A percentile compares a stretch with the other conserved stretches of the same genome.
Evolutionary conservation across 2,888 invertebrate genomes (phyloP).

Genomic region (Chymomyza fuscimana): DNA sequence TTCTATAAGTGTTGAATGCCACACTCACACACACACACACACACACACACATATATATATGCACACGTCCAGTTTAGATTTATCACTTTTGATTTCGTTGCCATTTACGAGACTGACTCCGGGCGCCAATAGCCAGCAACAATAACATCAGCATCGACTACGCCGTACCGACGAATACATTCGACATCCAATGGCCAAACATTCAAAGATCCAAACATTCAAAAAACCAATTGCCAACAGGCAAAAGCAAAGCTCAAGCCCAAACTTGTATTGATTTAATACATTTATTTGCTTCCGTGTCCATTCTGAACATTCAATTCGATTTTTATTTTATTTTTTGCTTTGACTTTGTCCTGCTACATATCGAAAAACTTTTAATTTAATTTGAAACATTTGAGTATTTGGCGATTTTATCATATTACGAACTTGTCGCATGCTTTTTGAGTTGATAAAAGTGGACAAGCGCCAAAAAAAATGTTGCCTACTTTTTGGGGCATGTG

Average conservation of each 20-base stretch:
- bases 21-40: constrained; percentile 27
- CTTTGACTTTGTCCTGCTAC: constrained; percentile 43
- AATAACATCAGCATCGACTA: constrained; percentile 11
- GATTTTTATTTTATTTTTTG: constrained; percentile 28
- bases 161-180: neutral
- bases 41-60: constrained; percentile 4
- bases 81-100: constrained; percentile 71
- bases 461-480: neutral
- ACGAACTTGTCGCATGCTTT: constrained; percentile 46
- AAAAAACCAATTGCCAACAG: constrained; percentile 1
- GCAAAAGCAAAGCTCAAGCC: constrained; percentile 4
- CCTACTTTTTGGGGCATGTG: neutral
- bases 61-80: constrained; percentile 68
- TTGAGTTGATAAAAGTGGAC: constrained; percentile 7
- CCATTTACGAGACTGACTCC: constrained; percentile 4
- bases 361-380: constrained; percentile 61
- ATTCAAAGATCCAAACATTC: constrained; percentile 11
- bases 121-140: constrained; percentile 11
- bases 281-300: constrained; percentile 62
- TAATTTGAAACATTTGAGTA: constrained; percentile 39
- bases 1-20: constrained; percentile 59
- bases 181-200: neutral
- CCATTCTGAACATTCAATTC: neutral
- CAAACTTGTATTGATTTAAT: constrained; percentile 67
- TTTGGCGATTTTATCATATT: constrained; percentile 56